Conservation (phyloP, 2,113 vertebrate genomes). For the Plecotus auritus region DNA sequence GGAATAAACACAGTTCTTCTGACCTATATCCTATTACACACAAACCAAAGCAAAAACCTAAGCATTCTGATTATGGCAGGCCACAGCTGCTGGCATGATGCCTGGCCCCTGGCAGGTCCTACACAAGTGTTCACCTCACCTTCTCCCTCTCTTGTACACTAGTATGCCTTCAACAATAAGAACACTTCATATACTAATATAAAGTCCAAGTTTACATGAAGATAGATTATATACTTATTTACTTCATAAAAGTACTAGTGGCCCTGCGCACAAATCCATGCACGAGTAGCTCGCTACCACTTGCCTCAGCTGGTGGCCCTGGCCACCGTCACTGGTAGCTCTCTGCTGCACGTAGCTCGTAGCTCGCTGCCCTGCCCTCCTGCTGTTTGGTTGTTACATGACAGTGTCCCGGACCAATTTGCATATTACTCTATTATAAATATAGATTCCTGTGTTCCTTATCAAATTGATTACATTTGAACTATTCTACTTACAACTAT, state of each 20-base stretch:
- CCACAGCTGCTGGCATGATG: not conserved
- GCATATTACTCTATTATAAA: too few species aligned
- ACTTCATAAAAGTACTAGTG: not conserved
- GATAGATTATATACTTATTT: not conserved
- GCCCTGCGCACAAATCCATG: too few species aligned
- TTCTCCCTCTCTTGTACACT: not conserved
- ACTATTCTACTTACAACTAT: not conserved
- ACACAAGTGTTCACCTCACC: not conserved
- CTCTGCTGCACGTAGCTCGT: too few species aligned
- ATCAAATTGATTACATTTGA: slow-evolving; percentile 27
- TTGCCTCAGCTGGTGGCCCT: too few species aligned
- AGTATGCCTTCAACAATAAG: not conserved
- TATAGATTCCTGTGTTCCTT: slow-evolving; percentile 1
- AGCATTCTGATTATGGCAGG: not conserved
- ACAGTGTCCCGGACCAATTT: too few species aligned
- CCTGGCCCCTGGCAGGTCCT: not conserved
- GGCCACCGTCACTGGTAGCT: too few species aligned
- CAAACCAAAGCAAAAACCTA: not conserved
- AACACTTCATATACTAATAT: not conserved
- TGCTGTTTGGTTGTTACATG: too few species aligned
- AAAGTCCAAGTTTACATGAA: not conserved
- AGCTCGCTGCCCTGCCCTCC: too few species aligned
- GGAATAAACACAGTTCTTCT: not conserved
- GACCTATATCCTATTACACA: not conserved
- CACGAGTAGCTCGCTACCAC: too few species aligned